phyloP scores from a whole-genome alignment of 2,113 vertebrate genomes.

The Podocnemis expansa region DNA sequence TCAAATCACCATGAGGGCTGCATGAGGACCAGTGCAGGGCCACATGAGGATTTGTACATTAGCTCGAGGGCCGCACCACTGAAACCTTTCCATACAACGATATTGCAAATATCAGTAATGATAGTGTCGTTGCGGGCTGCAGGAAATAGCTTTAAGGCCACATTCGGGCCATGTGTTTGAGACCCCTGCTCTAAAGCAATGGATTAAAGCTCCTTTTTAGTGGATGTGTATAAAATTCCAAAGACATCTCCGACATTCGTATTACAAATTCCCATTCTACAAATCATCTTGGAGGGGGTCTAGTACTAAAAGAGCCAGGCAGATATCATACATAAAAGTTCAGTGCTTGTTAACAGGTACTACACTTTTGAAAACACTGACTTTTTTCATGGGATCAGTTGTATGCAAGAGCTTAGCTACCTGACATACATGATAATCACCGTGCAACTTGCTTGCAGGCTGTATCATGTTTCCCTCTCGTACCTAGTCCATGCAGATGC shows the following conservation, averaged over 20 bases:
- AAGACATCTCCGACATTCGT: not conserved
- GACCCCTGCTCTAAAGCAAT: not conserved
- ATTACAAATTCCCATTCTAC: not conserved
- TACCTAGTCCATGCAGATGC: not conserved
- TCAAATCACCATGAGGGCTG: no score
- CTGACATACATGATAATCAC: not conserved
- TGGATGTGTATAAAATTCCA: not conserved
- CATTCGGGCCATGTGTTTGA: no score
- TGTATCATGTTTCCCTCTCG: not conserved
- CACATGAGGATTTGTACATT: no score
- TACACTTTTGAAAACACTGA: not conserved
- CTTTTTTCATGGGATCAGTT: not conserved
- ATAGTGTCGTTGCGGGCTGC: no score
- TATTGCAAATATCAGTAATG: no score
- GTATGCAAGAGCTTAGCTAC: not conserved
- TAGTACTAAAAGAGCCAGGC: not conserved
- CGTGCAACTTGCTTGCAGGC: not conserved
- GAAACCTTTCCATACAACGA: no score
- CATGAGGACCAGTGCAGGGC: no score
- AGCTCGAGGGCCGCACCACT: no score
- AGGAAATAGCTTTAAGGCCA: no score
- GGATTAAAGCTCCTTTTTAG: not conserved
- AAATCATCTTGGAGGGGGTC: not conserved
- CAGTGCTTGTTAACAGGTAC: not conserved
- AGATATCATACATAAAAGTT: not conserved